A percentile compares a stretch with the other conserved stretches of the same genome.
phyloP scores from a whole-genome alignment of 2,888 invertebrate species.

The Temnothorax unifasciatus region DNA sequence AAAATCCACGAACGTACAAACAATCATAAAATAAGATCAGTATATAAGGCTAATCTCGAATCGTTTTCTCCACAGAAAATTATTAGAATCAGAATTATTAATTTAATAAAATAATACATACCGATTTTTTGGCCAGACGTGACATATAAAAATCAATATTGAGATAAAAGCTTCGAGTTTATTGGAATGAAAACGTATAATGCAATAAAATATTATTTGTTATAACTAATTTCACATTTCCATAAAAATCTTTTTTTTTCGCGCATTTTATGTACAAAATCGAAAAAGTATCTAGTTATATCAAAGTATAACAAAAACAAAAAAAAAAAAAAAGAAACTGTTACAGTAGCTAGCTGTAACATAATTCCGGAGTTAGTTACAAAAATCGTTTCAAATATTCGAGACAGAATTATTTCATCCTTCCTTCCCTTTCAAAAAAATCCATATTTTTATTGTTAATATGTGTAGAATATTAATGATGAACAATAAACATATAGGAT shows the following conservation, averaged over 20 bases:
- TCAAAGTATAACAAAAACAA: background rate
- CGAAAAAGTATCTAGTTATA: conserved; percentile 1
- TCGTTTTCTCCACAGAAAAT: background rate
- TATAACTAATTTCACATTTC: conserved; percentile 58
- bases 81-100: background rate
- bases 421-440: conserved; percentile 41
- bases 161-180: conserved; percentile 67
- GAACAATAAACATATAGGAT: conserved; percentile 49
- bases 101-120: conserved; percentile 3
- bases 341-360: background rate
- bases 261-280: conserved; percentile 35
- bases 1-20: too few relatives aligned
- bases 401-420: conserved; percentile 19
- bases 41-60: background rate
- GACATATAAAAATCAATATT: background rate
- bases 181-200: conserved; percentile 81
- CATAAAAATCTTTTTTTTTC: conserved; percentile 39
- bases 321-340: background rate
- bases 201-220: conserved; percentile 72
- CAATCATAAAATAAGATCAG: background rate
- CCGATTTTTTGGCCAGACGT: background rate
- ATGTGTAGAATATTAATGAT: conserved; percentile 31
- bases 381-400: conserved; percentile 43
- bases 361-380: conserved; percentile 2
- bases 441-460: conserved; percentile 48